Evolutionary conservation across 2,797 vertebrate species (phyloP), one percentile per base, ranked within the genome.

Genomic region (Spinus pinus): DNA sequence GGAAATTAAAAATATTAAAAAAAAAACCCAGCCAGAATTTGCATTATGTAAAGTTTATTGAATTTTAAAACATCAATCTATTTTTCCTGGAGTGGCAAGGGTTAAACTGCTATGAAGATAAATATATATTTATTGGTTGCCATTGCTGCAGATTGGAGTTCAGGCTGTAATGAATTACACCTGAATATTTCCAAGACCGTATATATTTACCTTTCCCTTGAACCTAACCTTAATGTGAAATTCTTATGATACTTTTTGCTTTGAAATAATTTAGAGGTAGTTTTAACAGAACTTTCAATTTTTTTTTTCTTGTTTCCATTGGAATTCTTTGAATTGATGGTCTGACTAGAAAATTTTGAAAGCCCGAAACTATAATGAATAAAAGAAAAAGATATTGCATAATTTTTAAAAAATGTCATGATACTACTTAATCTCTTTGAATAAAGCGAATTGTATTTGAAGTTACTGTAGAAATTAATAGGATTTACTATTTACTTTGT

Each of bases 321-420:
- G 33, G 6, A 81, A 60, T 79, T 92, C 7, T 57, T 84, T 79
- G 31, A 42, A 20, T 71, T 78, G 8, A 42, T 70, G 23, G 5
- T 62, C 23, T 49, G n/a, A 69, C 14, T 19, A 41, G n/a, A 80
- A 82, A 66, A 25, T 23, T 70, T 65, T 42, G 35, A 71, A 88
- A 71, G 7, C 3, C 8, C n/a, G 17, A 67, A 88, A 71, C 6
- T 86, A 14, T n/a, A 73, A 67, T 44, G 14, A 54, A 62, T 64
- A 71, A 58, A 39, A 62, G 5, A 50, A 74, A 81, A 49, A 49
- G 1, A 12, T 54, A 54, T 16, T 30, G 7, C 5, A 12, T 39
- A 0, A 3, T 23, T 22, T 30, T 49, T 35, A 3, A 27, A 31
- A 25, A 35, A 35, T 3, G 17, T n/a, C 1, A 3, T 80, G 10